A percentile compares a stretch with the other conserved stretches of the same genome.
phyloP scores from a whole-genome alignment of 2,888 invertebrate species.

The Cybosia mesomella region DNA sequence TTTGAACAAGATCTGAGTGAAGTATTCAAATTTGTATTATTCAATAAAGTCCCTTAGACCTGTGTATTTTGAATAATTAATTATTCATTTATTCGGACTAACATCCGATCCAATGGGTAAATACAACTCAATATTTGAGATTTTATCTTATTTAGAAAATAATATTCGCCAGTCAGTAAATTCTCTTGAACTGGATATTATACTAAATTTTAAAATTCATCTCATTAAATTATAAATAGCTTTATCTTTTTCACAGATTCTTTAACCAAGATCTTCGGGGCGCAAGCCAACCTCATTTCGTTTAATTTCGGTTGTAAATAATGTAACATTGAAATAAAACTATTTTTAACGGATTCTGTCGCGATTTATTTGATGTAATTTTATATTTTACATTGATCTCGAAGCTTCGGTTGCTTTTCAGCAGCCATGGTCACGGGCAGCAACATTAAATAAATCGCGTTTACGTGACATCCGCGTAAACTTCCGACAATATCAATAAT shows the following conservation, averaged over 20 bases:
- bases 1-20: conserved; percentile 6
- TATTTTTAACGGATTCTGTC: too few relatives aligned
- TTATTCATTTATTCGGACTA: conserved; percentile 33
- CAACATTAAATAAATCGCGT: too few relatives aligned
- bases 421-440: too few relatives aligned
- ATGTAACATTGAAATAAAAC: too few relatives aligned
- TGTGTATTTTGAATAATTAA: conserved; percentile 29
- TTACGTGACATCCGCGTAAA: too few relatives aligned
- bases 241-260: not conserved
- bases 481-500: too few relatives aligned
- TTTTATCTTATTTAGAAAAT: conserved; percentile 10
- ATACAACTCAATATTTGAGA: conserved; percentile 17
- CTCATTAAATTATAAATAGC: not conserved
- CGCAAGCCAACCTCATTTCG: too few relatives aligned
- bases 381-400: too few relatives aligned
- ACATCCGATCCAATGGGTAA: conserved; percentile 23
- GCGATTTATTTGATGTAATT: too few relatives aligned
- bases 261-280: not conserved
- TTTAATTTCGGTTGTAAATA: too few relatives aligned
- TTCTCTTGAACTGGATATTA: not conserved
- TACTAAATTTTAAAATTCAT: not conserved
- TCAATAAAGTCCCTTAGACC: conserved; percentile 18
- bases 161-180: not conserved
- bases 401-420: too few relatives aligned
- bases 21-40: conserved; percentile 28